These are phyloP conservation scores for Chondrilla cf. caribensis DNA, from an alignment of 37 sponge, comb jelly and placozoan genomes.

Conservation along the genomic window DNA sequence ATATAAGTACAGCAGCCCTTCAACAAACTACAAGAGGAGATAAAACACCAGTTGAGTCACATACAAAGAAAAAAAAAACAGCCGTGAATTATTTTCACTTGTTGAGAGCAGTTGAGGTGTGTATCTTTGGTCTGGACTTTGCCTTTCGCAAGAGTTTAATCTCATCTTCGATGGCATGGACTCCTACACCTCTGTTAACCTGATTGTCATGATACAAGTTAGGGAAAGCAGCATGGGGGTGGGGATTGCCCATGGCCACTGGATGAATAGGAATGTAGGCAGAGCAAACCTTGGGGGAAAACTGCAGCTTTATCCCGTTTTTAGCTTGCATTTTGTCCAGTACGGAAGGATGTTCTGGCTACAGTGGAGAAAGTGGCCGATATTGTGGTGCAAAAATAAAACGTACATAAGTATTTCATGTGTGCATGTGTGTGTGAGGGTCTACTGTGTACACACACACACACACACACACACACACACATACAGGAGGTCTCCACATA, in stretches of 20 bases:
- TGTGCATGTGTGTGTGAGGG: no score
- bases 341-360: constrained; percentile 19
- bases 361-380: neutral
- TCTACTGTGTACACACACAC: no score
- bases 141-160: neutral
- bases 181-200: neutral
- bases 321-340: neutral
- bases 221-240: no score
- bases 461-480: constrained; percentile 20
- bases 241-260: no score
- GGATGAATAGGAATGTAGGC: no score
- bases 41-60: neutral
- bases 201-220: no score
- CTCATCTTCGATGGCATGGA: neutral
- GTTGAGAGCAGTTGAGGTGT: constrained; percentile 48
- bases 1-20: constrained; percentile 25
- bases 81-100: constrained; percentile 13
- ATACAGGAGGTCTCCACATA: constrained; percentile 58
- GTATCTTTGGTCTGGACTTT: constrained; percentile 1
- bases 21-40: constrained; percentile 26
- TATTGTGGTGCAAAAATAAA: no score
- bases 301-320: constrained; percentile 5
- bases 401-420: no score
- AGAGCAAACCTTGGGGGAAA: neutral
- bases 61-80: neutral